Conservation (phyloP, 2,797 vertebrate genomes). For the Takifugu ocellatus region DNA sequence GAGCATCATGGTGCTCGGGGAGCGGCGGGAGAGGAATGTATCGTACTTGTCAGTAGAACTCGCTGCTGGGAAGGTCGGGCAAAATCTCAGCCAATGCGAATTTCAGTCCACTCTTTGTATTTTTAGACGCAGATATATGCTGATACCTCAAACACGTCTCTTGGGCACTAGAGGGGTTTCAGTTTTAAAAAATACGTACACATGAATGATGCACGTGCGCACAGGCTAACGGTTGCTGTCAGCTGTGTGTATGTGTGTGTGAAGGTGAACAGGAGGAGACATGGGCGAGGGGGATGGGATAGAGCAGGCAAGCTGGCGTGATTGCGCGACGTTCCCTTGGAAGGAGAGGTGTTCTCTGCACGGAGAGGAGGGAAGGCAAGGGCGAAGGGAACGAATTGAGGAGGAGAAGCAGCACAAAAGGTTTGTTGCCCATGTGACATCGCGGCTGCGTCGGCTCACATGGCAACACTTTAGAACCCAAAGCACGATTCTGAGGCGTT, state of each 20-base stretch:
- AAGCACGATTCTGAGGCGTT: conserved; percentile 64
- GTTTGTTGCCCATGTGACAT: conserved; percentile 36
- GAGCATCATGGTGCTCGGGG: background rate
- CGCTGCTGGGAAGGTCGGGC: conserved; percentile 35
- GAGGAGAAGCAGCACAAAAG: conserved; percentile 24
- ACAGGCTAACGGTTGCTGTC: conserved; percentile 20
- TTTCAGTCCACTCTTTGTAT: conserved; percentile 32
- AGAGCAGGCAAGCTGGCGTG: conserved; percentile 54
- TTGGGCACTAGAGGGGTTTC: background rate
- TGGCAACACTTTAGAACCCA: conserved; percentile 54
- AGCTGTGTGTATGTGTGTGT: conserved; percentile 27
- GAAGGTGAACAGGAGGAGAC: conserved; percentile 59
- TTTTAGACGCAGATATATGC: conserved; percentile 18
- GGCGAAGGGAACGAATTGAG: conserved; percentile 6
- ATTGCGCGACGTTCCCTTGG: conserved; percentile 70
- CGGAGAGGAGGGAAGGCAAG: conserved; percentile 18
- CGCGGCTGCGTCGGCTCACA: conserved; percentile 40
- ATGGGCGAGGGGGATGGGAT: conserved; percentile 30
- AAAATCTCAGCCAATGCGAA: conserved; percentile 38
- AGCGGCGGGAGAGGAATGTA: conserved; percentile 40
- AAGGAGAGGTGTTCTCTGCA: conserved; percentile 62
- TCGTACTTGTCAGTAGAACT: conserved; percentile 27
- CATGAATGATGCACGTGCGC: background rate
- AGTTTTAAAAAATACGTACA: conserved; percentile 8
- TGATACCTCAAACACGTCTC: conserved; percentile 26